phyloP scores from a whole-genome alignment of 1,140 invertebrate genomes.

The Drosophila littoralis region DNA sequence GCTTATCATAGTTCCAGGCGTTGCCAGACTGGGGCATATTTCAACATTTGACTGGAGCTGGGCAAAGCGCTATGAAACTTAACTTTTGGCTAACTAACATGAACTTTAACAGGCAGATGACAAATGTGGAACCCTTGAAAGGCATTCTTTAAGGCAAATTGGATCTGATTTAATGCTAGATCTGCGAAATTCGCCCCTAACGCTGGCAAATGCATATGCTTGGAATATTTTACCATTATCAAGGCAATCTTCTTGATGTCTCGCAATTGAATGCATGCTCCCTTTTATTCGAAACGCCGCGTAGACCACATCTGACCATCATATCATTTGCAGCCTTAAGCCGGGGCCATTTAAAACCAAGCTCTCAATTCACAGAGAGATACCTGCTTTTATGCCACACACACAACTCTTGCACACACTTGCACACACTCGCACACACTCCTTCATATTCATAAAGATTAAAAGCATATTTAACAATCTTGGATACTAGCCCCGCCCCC shows the following conservation, averaged over 20 bases:
- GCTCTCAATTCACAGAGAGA: not conserved
- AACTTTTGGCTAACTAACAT: no score
- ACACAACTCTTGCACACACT: not conserved
- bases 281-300: not conserved
- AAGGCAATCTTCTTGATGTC: not conserved
- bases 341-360: conserved; percentile 31
- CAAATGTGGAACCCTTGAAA: no score
- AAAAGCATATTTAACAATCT: conserved; percentile 35
- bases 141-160: no score
- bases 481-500: not conserved
- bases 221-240: not conserved
- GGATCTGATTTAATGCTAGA: no score
- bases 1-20: no score
- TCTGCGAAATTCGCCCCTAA: not conserved
- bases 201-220: not conserved
- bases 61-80: no score
- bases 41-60: no score
- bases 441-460: conserved; percentile 21
- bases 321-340: not conserved
- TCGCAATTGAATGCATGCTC: no score
- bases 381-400: no score
- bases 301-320: not conserved
- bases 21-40: no score
- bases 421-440: not conserved
- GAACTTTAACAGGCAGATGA: no score